Conservation (phyloP, 2,888 invertebrate species). For the Malachius bipustulatus region DNA sequence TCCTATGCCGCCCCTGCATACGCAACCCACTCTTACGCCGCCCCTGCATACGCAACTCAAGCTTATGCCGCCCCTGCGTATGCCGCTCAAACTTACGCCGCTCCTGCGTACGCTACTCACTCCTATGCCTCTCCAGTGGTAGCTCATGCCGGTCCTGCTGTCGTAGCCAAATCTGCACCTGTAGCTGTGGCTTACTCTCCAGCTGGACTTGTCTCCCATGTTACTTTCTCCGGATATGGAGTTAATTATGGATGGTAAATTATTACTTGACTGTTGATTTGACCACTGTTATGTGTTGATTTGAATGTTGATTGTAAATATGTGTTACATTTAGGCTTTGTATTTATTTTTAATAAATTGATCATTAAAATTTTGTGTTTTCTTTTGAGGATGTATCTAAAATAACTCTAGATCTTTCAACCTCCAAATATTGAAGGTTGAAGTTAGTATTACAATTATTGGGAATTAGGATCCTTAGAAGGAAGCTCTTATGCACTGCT, state of each 20-base stretch:
- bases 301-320: no score
- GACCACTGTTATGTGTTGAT: no score
- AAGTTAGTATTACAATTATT: no score
- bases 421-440: no score
- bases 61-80: conserved; percentile 28
- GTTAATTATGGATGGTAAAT: conserved; percentile 55
- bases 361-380: no score
- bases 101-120: conserved; percentile 20
- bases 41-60: conserved; percentile 32
- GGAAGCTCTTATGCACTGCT: no score
- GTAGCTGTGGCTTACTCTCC: conserved; percentile 44
- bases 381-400: no score
- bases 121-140: conserved; percentile 17
- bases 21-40: conserved; percentile 25
- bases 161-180: conserved; percentile 15
- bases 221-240: conserved; percentile 50
- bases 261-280: no score
- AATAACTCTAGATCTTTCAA: no score
- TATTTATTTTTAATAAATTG: no score
- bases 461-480: no score
- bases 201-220: conserved; percentile 51
- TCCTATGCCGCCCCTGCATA: conserved; percentile 26
- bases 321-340: no score
- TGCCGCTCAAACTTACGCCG: conserved; percentile 21
- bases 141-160: conserved; percentile 27